Evolutionary conservation across 1,140 invertebrate species (phyloP), one percentile per base, ranked within the genome.

Genomic region (Trissolcus basalis): DNA sequence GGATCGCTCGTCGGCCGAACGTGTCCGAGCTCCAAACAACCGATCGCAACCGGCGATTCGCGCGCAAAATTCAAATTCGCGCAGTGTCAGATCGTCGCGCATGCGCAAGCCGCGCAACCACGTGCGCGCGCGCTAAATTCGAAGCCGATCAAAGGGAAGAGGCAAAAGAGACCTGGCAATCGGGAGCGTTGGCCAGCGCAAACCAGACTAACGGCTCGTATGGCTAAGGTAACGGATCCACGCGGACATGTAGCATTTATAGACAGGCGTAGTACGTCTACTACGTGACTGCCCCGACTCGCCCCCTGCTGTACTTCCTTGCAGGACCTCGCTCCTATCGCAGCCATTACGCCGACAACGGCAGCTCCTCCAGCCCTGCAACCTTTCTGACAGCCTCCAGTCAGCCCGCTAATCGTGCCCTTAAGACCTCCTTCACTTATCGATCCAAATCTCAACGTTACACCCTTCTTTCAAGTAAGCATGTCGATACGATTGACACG

Each of bases 211-310:
- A 80, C 81, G 77, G 64, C 65, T 77, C 70, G 78, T 45, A 58
- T 63, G 71, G 63, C 45, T 83, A 85, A 86, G 85, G 82, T 85
- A 86, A 85, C 82, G 81, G 81, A 85, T 79, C 64, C 59, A 72
- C 56, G 67, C 59, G 79, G 63, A 72, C 68, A 69, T 77, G 27
- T 74, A 65, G 68, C 71, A 56, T 59, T 74, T 78, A 74, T 71
- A 60, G 67, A 68, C 32, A 35, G 58, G 51, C 47, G 64, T 70
- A 43, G 43, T 44, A 44, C 12, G 43, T 7, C 43, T 44, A 41
- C 27, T 58, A 53, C 55, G 47, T 61, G 67, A 53, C 65, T 49
- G 53, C 15, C 19, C 15, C 32, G 16, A 51, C 54, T 44, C 60
- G 54, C 56, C 67, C 43, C 55, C 55, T 58, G 41, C 36, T 33